Base-by-base conservation (phyloP, 2,797 vertebrate genomes). In the Myripristis jacobus region DNA sequence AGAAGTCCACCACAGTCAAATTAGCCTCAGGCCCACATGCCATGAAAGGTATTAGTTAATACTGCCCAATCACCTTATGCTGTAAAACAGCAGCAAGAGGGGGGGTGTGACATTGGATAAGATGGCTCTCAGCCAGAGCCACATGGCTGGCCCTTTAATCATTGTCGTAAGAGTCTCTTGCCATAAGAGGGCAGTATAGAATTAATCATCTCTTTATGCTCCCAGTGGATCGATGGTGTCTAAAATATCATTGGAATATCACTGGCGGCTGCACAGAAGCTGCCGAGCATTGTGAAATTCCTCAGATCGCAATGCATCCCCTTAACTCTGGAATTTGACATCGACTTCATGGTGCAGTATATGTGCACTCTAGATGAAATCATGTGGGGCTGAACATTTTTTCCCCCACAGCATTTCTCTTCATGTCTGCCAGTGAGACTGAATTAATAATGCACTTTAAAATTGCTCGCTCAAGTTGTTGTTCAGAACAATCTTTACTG, bases 181-280 rank as follows among this genome's bases (percentile, higher is more conserved):
- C 92, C 92, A 85, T 75, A 24, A 72, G 92, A 89, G 89, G 91
- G 91, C 88, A 81, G 84, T 87, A 78, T 83, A 59, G 78, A 68
- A 43, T 83, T 72, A 80, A 71, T 81, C 63, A 75, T 70, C 24
- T 65, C 71, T 29, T 75, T 55, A 21, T 31, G 67, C 72, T 84
- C 70, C 73, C 69, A 41, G 66, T 66, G 47, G 79, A 78, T 70
- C 75, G 75, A 86, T 81, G 58, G 81, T 87, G 82, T 82, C 75
- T 70, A 89, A 88, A 84, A 81, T 85, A 80, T 84, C 81, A 83
- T 48, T 76, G 75, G 84, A 84, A 81, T 85, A 80, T 84, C 81
- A 83, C 46, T 76, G 75, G 84, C 82, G 88, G 80, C 85, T 88
- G 84, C 84, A 79, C 73, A 55, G 46, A 73, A 81, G 85, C 87